These are phyloP conservation scores for Prochilodus magdalenae DNA, from an alignment of 2,113 vertebrate species.

Conservation along the genomic window DNA sequence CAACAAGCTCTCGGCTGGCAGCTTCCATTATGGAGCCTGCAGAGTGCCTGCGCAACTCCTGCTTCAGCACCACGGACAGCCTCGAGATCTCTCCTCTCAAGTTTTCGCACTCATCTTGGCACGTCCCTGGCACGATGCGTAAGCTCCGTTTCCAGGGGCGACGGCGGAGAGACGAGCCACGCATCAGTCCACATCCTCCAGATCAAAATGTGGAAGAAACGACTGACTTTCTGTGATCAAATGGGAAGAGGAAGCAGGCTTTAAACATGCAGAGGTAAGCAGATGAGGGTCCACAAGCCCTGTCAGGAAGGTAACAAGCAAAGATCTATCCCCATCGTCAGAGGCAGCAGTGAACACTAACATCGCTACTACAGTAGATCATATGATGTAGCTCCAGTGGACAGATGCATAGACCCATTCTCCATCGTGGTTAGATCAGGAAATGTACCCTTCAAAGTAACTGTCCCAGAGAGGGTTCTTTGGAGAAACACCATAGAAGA, in stretches of 20 bases:
- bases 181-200: constrained; percentile 2
- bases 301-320: background rate
- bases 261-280: constrained; percentile 7
- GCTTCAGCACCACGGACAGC: constrained; percentile 56
- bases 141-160: constrained; percentile 24
- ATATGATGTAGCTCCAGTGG: background rate
- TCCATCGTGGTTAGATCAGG: background rate
- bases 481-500: background rate
- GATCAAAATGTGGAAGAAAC: constrained; percentile 27
- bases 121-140: constrained; percentile 1
- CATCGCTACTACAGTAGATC: background rate
- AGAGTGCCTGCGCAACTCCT: constrained; percentile 60
- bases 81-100: constrained; percentile 37
- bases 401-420: background rate
- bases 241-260: constrained; percentile 7
- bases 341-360: constrained; percentile 1
- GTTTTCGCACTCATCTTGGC: constrained; percentile 10
- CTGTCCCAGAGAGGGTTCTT: background rate
- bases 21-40: constrained; percentile 68
- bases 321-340: background rate
- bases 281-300: background rate
- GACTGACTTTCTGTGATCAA: constrained; percentile 28
- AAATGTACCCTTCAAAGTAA: background rate
- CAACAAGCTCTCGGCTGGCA: constrained; percentile 72
- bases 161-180: constrained; percentile 8